Conservation (phyloP, 35 echinoderm and acorn worm genomes). For the Ptychodera flava region DNA sequence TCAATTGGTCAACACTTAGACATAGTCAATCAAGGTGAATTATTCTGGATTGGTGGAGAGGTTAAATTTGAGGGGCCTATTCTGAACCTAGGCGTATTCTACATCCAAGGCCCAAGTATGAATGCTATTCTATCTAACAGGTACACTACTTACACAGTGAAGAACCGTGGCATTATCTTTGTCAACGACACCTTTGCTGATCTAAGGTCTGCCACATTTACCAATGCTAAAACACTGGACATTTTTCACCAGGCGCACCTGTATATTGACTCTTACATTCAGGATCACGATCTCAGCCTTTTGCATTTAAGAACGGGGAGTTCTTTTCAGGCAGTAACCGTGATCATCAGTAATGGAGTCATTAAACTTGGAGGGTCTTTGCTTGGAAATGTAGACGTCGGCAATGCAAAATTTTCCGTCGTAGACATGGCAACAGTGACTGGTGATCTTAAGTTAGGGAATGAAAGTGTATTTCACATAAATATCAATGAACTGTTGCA, state of each 20-base stretch:
- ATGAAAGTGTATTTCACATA: too few relatives aligned
- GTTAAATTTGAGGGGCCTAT: background rate
- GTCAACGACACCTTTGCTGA: background rate
- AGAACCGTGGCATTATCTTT: background rate
- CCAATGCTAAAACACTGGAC: background rate
- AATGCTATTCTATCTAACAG: background rate
- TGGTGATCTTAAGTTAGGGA: too few relatives aligned
- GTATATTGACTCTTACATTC: background rate
- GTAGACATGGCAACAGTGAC: too few relatives aligned
- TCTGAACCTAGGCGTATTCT: background rate
- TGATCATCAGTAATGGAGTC: background rate
- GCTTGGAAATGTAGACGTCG: background rate
- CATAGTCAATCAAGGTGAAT: background rate
- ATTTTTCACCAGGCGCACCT: background rate
- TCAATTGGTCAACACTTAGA: background rate
- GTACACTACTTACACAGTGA: background rate
- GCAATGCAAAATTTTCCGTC: background rate
- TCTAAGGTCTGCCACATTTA: background rate
- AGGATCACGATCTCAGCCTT: background rate
- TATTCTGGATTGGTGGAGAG: background rate
- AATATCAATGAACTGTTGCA: too few relatives aligned
- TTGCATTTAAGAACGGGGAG: too few relatives aligned
- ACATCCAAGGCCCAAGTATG: background rate
- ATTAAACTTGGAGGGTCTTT: background rate
- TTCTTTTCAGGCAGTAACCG: background rate